Conservation (phyloP, 2,888 invertebrate genomes). For the Drosophila trichaetosa region DNA sequence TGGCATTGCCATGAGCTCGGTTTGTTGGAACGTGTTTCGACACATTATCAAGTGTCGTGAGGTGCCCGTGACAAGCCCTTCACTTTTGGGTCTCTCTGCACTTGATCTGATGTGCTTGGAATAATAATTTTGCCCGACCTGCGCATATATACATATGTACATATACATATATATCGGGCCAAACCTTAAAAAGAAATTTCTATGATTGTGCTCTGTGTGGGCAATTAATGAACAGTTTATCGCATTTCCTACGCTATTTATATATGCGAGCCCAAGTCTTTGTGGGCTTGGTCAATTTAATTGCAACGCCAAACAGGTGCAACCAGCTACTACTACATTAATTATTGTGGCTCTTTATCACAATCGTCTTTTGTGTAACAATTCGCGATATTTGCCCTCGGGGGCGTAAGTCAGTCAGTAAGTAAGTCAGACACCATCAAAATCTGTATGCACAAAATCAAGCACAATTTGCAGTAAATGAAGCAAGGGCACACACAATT, state of each 20-base stretch:
- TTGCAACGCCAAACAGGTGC: conserved; percentile 62
- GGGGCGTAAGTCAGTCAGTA: conserved; percentile 17
- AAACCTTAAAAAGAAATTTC: conserved; percentile 61
- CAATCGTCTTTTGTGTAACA: conserved; percentile 14
- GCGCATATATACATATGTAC: neutral
- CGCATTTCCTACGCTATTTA: conserved; percentile 32
- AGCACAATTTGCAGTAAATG: conserved; percentile 72
- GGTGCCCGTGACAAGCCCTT: conserved; percentile 64
- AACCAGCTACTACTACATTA: conserved; percentile 5
- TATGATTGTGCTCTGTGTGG: conserved; percentile 33
- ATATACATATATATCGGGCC: conserved; percentile 31
- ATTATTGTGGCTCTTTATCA: conserved; percentile 11
- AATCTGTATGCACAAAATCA: conserved; percentile 58
- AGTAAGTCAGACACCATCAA: conserved; percentile 4
- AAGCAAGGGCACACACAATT: conserved; percentile 65
- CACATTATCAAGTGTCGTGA: conserved; percentile 50
- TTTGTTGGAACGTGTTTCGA: conserved; percentile 47
- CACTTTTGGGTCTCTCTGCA: conserved; percentile 52
- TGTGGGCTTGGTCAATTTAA: conserved; percentile 65
- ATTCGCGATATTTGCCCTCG: conserved; percentile 47
- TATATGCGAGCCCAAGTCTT: conserved; percentile 23
- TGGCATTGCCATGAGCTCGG: conserved; percentile 38
- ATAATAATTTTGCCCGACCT: conserved; percentile 64
- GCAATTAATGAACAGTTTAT: conserved; percentile 65
- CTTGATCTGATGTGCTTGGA: conserved; percentile 59